Conservation (phyloP, 2,888 invertebrate genomes). For the Frankliniella intonsa region DNA sequence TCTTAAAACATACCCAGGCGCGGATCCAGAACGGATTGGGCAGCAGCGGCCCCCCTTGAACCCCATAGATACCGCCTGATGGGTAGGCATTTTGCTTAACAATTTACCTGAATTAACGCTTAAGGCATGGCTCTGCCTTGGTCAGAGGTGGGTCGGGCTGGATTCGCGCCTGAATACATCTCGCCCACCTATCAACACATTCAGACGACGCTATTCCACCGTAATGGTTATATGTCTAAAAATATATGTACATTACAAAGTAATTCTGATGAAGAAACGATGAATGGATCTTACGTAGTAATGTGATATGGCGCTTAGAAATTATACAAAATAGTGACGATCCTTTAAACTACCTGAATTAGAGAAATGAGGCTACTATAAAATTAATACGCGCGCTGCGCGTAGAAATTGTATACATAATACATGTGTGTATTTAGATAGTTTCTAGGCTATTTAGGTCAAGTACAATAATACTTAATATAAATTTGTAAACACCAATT, state of each 20-base stretch:
- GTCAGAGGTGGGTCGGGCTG: too few species aligned
- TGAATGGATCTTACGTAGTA: neutral
- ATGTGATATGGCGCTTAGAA: slow-evolving; percentile 23
- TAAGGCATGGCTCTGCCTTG: too few species aligned
- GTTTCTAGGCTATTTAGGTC: neutral
- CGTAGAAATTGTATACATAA: neutral
- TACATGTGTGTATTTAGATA: neutral
- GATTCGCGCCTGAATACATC: too few species aligned
- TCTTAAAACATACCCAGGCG: neutral
- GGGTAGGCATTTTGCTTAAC: too few species aligned
- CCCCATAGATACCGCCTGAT: too few species aligned
- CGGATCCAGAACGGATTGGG: too few species aligned
- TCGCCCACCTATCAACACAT: too few species aligned
- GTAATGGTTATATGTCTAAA: neutral
- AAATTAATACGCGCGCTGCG: neutral
- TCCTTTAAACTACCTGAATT: neutral
- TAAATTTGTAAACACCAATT: slow-evolving; percentile 10
- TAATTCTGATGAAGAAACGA: neutral
- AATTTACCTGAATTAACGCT: too few species aligned
- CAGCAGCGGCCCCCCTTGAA: too few species aligned
- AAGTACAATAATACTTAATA: neutral
- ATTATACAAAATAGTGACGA: slow-evolving; percentile 20
- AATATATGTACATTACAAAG: neutral
- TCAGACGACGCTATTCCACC: too few species aligned
- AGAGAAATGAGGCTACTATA: neutral